Conservation (phyloP, 2,888 invertebrate species). For the Drosophila mimetica region DNA sequence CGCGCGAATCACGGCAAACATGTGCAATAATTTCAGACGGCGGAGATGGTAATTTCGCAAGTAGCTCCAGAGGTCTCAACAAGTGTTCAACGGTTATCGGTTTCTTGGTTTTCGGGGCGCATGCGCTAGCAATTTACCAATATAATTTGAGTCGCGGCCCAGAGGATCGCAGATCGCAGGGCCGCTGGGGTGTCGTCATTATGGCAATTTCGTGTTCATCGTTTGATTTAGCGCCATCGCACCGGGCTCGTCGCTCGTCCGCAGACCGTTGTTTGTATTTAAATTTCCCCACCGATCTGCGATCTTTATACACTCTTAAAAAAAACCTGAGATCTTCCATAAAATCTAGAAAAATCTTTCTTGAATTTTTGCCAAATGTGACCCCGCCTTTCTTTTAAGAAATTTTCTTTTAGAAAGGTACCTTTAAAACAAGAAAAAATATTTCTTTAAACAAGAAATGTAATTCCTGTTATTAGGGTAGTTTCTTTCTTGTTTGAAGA, state of each 20-base stretch:
- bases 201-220: conserved; percentile 79
- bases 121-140: conserved; percentile 60
- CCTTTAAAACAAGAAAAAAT: no score
- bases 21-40: conserved; percentile 59
- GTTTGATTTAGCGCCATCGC: conserved; percentile 77
- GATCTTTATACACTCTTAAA: no score
- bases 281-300: conserved; percentile 50
- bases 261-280: conserved; percentile 58
- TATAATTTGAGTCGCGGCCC: conserved; percentile 54
- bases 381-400: no score
- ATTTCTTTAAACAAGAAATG: no score
- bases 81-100: conserved; percentile 55
- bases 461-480: no score
- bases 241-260: conserved; percentile 19
- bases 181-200: conserved; percentile 69
- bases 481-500: no score
- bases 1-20: conserved; percentile 55
- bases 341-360: no score
- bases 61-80: conserved; percentile 66
- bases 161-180: conserved; percentile 28
- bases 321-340: no score
- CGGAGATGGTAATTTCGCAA: conserved; percentile 43
- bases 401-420: no score
- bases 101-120: conserved; percentile 28
- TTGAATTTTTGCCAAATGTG: no score